A percentile compares a stretch with the other conserved stretches of the same genome.
These are phyloP conservation scores for Drosophila suboccidentalis DNA, from an alignment of 2,888 invertebrate genomes.

Conservation along the genomic window DNA sequence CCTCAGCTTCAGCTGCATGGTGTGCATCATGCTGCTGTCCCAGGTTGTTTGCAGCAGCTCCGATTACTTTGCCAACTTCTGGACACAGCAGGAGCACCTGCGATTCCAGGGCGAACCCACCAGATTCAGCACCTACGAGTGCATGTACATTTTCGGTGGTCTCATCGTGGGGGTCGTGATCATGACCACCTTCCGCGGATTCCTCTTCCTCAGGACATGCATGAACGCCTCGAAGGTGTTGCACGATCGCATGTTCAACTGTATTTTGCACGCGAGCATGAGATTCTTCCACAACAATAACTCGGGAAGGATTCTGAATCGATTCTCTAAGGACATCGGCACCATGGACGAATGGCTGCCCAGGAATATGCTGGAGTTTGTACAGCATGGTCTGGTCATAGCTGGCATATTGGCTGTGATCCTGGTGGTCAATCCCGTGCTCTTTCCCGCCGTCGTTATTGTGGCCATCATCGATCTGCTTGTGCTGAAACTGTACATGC, in stretches of 20 bases:
- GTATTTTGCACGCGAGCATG: slow-evolving; percentile 91
- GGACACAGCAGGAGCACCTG: slow-evolving; percentile 86
- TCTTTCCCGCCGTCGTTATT: slow-evolving; percentile 89
- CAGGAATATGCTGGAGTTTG: slow-evolving; percentile 86
- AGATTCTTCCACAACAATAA: slow-evolving; percentile 95
- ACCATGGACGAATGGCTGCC: slow-evolving; percentile 88
- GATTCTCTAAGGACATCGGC: slow-evolving; percentile 91
- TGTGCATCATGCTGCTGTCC: slow-evolving; percentile 86
- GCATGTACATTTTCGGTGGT: slow-evolving; percentile 84
- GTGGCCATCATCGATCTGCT: slow-evolving; percentile 88
- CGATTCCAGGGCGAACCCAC: slow-evolving; percentile 79
- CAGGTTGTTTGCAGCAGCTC: slow-evolving; percentile 87
- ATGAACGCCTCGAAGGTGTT: slow-evolving; percentile 91
- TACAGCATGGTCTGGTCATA: slow-evolving; percentile 87
- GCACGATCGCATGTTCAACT: slow-evolving; percentile 93
- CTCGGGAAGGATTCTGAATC: slow-evolving; percentile 90
- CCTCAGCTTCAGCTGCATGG: slow-evolving; percentile 85
- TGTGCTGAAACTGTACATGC: slow-evolving; percentile 89
- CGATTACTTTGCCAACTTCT: slow-evolving; percentile 89
- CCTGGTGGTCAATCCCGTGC: slow-evolving; percentile 89
- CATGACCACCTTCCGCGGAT: slow-evolving; percentile 87
- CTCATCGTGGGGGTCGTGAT: slow-evolving; percentile 84
- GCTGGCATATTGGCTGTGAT: slow-evolving; percentile 91
- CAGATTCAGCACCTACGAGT: slow-evolving; percentile 80
- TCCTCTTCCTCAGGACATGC: slow-evolving; percentile 90